Evolutionary conservation across 2,797 vertebrate genomes (phyloP).

Genomic region (Manis javanica): DNA sequence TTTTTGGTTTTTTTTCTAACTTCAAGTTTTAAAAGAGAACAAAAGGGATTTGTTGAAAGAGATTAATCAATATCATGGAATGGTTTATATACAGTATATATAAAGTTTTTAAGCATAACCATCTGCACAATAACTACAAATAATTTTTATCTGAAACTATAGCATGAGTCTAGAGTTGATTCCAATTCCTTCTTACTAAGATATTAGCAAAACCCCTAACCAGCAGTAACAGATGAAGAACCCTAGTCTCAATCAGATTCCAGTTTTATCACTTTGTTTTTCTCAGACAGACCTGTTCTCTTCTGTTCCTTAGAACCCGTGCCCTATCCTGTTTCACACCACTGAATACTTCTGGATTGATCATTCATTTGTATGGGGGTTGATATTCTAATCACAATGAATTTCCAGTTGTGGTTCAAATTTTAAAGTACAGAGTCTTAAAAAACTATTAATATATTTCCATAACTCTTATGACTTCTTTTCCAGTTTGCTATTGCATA

Average conservation of each 20-base stretch:
- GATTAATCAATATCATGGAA: not conserved
- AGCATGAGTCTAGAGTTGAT: not conserved
- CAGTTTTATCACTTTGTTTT: not conserved
- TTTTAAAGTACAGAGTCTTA: not conserved
- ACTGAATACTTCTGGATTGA: not conserved
- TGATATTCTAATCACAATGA: not conserved
- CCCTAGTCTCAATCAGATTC: not conserved
- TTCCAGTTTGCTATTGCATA: not conserved
- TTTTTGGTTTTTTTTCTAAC: not conserved
- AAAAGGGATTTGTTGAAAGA: conserved; percentile 22
- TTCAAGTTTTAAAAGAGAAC: conserved; percentile 55
- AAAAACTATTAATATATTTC: not conserved
- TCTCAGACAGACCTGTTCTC: not conserved
- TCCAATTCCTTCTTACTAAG: not conserved
- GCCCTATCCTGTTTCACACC: not conserved
- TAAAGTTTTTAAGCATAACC: not conserved
- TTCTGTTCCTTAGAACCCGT: not conserved
- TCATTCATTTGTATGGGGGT: not conserved
- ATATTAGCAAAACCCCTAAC: not conserved
- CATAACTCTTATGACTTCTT: not conserved
- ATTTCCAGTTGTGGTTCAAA: conserved; percentile 22
- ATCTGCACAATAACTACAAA: not conserved
- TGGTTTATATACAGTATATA: not conserved
- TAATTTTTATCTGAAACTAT: not conserved
- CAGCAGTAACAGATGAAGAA: not conserved